A percentile compares a stretch with the other conserved stretches of the same genome.
These are phyloP conservation scores for Epinephelus moara DNA, from an alignment of 2,113 vertebrate species.

Conservation along the genomic window DNA sequence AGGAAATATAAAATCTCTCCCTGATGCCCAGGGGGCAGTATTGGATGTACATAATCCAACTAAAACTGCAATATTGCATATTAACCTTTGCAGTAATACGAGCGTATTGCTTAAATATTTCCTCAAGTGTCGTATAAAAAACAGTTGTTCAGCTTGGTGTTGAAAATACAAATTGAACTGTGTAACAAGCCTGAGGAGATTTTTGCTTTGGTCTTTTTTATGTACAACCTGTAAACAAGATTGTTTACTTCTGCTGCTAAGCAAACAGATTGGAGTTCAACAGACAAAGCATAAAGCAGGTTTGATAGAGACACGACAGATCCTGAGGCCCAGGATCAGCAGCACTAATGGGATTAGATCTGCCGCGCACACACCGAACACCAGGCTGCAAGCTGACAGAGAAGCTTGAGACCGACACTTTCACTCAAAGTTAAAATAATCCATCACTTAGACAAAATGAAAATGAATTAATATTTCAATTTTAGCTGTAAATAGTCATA, in stretches of 20 bases:
- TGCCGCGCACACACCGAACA: conserved; percentile 46
- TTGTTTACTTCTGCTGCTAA: conserved; percentile 53
- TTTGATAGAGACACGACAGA: conserved; percentile 70
- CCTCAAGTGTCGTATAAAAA: conserved; percentile 1
- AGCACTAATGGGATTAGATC: conserved; percentile 69
- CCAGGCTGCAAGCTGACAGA: not conserved
- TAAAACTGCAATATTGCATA: not conserved
- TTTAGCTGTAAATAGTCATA: not conserved
- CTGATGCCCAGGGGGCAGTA: conserved; percentile 60
- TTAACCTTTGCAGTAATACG: conserved; percentile 10
- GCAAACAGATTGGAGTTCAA: conserved; percentile 37
- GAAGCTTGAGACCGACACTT: conserved; percentile 2
- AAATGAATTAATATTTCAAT: conserved; percentile 3
- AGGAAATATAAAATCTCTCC: not conserved
- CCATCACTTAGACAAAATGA: conserved; percentile 4
- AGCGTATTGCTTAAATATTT: conserved; percentile 1
- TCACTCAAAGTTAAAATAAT: conserved; percentile 20
- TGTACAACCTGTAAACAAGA: conserved; percentile 38
- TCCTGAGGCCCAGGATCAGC: conserved; percentile 58
- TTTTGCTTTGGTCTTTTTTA: conserved; percentile 17
- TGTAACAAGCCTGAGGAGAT: conserved; percentile 17
- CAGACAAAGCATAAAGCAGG: conserved; percentile 55
- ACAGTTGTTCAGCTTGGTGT: not conserved
- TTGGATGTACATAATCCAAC: conserved; percentile 21
- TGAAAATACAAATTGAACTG: conserved; percentile 11